These are phyloP conservation scores for Metopia argyrocephala DNA, from an alignment of 2,888 invertebrate species.

Conservation along the genomic window DNA sequence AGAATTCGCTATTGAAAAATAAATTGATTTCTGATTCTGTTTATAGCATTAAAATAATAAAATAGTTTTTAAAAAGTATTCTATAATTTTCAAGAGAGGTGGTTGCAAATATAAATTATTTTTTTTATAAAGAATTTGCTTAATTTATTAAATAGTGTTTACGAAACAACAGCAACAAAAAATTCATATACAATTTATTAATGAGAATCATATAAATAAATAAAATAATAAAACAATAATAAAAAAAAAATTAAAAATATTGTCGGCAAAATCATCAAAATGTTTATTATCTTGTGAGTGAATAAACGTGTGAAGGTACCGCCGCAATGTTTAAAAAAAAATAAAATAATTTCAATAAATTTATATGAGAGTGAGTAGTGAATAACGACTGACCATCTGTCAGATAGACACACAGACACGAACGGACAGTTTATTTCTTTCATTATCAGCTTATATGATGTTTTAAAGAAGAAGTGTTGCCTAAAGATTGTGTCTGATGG, in stretches of 20 bases:
- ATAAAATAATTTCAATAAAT: neutral
- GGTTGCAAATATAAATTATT: no score
- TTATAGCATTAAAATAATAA: no score
- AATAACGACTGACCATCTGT: no score
- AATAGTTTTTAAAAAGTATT: no score
- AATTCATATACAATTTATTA: neutral
- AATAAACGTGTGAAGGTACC: neutral
- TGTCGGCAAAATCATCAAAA: neutral
- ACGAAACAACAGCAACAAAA: neutral
- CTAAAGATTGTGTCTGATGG: slow-evolving; percentile 29
- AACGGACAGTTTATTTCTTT: neutral
- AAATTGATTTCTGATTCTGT: no score
- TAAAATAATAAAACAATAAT: no score
- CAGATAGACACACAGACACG: neutral
- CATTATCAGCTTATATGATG: neutral
- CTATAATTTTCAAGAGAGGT: no score
- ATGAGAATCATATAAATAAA: neutral
- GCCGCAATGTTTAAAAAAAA: neutral
- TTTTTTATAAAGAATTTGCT: no score
- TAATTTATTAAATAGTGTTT: neutral
- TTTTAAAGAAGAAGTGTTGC: neutral
- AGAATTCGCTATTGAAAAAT: no score
- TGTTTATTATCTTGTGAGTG: neutral
- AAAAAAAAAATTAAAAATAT: neutral
- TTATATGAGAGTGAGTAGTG: neutral